Percentiles rank a stretch among this genome's conserved stretches.
Evolutionary conservation across 1,140 invertebrate species (phyloP).

Genomic region (Drosophila azteca): DNA sequence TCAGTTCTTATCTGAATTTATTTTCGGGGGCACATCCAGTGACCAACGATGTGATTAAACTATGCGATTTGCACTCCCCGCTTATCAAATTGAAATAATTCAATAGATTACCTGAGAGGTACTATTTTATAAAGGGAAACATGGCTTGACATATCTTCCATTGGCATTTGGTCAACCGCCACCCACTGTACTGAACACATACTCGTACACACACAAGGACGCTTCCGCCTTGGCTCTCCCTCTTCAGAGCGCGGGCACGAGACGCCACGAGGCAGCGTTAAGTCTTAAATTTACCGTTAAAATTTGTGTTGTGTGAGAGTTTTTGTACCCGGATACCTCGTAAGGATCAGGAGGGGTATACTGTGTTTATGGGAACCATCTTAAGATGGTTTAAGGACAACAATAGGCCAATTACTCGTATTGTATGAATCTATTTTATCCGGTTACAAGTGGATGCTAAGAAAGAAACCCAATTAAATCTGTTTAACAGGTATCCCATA

Average conservation of each 20-base stretch:
- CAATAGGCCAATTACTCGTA: neutral
- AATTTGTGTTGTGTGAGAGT: conserved; percentile 28
- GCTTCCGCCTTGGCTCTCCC: conserved; percentile 64
- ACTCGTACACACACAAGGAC: conserved; percentile 60
- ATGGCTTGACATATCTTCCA: neutral
- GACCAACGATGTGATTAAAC: neutral
- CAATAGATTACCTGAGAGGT: conserved; percentile 13
- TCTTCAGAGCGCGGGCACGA: neutral
- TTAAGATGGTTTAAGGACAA: too few relatives aligned
- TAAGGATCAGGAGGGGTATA: too few relatives aligned
- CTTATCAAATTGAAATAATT: conserved; percentile 14
- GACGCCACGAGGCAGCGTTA: conserved; percentile 51
- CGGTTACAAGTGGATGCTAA: too few relatives aligned
- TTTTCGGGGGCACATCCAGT: conserved; percentile 5
- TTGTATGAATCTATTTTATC: too few relatives aligned
- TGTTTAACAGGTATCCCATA: too few relatives aligned
- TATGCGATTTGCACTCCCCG: neutral
- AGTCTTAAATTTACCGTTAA: conserved; percentile 76
- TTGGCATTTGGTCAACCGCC: neutral
- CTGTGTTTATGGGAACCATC: too few relatives aligned
- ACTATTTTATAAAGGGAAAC: neutral
- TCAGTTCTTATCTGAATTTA: conserved; percentile 19
- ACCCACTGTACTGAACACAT: conserved; percentile 16
- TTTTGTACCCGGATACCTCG: too few relatives aligned
- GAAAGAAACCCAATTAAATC: too few relatives aligned